Percentiles rank a stretch among this genome's conserved stretches.
Conservation (phyloP, 2,888 invertebrate species). For the Microdon myrmicae region DNA sequence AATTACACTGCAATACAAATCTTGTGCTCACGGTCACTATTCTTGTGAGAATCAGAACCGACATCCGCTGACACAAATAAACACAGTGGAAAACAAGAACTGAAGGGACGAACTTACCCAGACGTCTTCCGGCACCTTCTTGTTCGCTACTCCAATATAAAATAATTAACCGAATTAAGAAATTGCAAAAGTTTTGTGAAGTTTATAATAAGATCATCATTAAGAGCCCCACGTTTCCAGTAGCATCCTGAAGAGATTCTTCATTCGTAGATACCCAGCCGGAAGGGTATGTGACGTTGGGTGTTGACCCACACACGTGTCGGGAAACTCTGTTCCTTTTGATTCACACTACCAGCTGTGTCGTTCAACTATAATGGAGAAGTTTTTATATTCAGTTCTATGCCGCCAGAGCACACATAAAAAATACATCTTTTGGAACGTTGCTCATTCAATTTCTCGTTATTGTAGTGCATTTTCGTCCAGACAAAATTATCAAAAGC, state of each 20-base stretch:
- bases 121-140: not conserved
- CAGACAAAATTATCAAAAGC: too few relatives aligned
- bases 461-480: conserved; percentile 28
- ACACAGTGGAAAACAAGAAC: too few relatives aligned
- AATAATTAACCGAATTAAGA: conserved; percentile 53
- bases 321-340: conserved; percentile 31
- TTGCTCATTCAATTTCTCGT: conserved; percentile 28
- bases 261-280: conserved; percentile 5
- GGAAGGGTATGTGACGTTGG: not conserved
- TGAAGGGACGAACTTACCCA: too few relatives aligned
- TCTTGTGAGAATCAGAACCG: too few relatives aligned
- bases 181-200: conserved; percentile 49
- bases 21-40: too few relatives aligned
- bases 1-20: too few relatives aligned
- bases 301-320: conserved; percentile 18
- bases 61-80: too few relatives aligned
- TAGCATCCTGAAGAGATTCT: conserved; percentile 29
- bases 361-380: conserved; percentile 41
- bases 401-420: conserved; percentile 19
- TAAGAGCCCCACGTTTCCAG: conserved; percentile 26
- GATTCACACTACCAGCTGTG: conserved; percentile 12
- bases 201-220: conserved; percentile 53
- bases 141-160: conserved; percentile 25
- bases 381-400: conserved; percentile 38
- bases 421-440: conserved; percentile 36